Evolutionary conservation across 1,140 invertebrate species (phyloP).

Genomic region (Drosophila rufa): DNA sequence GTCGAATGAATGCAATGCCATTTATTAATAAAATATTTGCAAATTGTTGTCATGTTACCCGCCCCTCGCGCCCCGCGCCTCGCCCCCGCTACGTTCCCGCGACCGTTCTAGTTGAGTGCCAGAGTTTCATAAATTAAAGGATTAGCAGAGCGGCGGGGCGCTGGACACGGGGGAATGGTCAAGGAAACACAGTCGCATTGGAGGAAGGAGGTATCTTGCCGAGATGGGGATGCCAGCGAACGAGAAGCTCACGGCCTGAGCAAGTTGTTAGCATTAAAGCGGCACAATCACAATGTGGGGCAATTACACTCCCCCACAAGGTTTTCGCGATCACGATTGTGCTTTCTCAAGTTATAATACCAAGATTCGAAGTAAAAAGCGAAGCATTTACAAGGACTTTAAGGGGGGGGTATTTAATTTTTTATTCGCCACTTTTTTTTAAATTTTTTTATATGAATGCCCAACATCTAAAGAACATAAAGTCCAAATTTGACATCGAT

Average conservation of each 20-base stretch:
- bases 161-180: constrained; percentile 13
- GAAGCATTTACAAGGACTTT: background rate
- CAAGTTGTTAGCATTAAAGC: constrained; percentile 81
- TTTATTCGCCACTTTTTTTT: too few relatives aligned
- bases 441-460: too few relatives aligned
- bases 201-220: background rate
- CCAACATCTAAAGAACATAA: too few relatives aligned
- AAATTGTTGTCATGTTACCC: constrained; percentile 80
- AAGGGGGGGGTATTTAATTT: too few relatives aligned
- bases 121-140: constrained; percentile 56
- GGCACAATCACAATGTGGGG: constrained; percentile 69
- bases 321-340: background rate
- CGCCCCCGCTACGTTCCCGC: constrained; percentile 12
- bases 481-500: too few relatives aligned
- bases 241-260: constrained; percentile 49
- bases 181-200: constrained; percentile 19
- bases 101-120: constrained; percentile 60
- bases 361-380: background rate
- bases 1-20: constrained; percentile 68
- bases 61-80: background rate
- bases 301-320: constrained; percentile 68
- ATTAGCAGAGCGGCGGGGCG: constrained; percentile 4
- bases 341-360: background rate
- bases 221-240: background rate
- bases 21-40: constrained; percentile 84